phyloP scores from a whole-genome alignment of 2,113 vertebrate species.

The Sialia sialis region DNA sequence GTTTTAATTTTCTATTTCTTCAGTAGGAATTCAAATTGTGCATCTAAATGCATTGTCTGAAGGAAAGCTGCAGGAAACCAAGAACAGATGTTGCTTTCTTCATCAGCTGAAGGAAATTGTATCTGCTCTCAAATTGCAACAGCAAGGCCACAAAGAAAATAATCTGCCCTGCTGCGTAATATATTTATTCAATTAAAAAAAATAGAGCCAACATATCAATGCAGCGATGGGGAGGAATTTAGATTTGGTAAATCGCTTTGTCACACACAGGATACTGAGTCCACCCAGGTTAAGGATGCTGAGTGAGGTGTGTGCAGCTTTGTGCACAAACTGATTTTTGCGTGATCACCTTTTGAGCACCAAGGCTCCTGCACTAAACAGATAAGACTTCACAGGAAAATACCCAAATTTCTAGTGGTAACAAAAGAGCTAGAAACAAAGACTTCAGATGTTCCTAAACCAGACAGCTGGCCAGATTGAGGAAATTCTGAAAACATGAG shows the following conservation, averaged over 20 bases:
- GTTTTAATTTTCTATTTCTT: conserved; percentile 42
- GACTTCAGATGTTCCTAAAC: neutral
- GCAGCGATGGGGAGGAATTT: conserved; percentile 20
- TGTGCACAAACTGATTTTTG: neutral
- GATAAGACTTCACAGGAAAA: neutral
- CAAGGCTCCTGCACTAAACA: neutral
- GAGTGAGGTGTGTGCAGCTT: neutral
- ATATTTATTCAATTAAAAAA: conserved; percentile 67
- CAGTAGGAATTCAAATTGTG: conserved; percentile 14
- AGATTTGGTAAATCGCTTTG: conserved; percentile 7
- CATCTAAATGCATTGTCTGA: conserved; percentile 4
- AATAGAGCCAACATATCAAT: conserved; percentile 4
- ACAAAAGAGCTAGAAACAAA: neutral
- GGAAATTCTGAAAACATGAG: neutral
- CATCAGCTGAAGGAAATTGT: conserved; percentile 53
- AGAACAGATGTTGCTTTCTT: conserved; percentile 45
- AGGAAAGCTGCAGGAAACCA: conserved; percentile 54
- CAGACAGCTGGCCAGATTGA: neutral
- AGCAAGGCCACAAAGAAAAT: conserved; percentile 64
- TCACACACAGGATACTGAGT: neutral
- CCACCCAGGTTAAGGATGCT: neutral
- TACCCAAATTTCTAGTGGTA: neutral
- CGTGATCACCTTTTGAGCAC: neutral
- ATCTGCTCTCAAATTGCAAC: conserved; percentile 52
- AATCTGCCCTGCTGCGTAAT: conserved; percentile 68